A percentile compares a stretch with the other conserved stretches of the same genome.
Evolutionary conservation across 2,888 invertebrate species (phyloP).

Genomic region (Calliphora vomitoria): DNA sequence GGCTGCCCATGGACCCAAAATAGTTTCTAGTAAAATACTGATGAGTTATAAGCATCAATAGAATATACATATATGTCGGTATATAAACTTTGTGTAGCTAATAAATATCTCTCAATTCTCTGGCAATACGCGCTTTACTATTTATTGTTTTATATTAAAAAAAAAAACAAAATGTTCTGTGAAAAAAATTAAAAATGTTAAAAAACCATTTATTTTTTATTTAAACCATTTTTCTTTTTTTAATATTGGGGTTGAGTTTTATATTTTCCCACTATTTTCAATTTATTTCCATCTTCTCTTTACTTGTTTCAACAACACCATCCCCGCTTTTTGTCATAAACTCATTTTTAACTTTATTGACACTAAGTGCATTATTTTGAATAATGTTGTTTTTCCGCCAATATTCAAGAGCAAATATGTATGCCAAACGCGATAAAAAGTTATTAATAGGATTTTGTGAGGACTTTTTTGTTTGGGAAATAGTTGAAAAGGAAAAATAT

Average conservation of each 20-base stretch:
- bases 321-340: background rate
- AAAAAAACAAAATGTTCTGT: no score
- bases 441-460: conserved; percentile 11
- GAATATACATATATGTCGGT: no score
- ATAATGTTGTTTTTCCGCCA: conserved; percentile 21
- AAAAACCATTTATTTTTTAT: no score
- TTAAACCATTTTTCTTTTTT: background rate
- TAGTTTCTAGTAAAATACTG: no score
- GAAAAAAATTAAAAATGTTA: no score
- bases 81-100: no score
- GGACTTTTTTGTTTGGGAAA: background rate
- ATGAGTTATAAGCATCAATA: no score
- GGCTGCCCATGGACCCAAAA: no score
- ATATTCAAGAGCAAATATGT: conserved; percentile 20
- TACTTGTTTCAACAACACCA: background rate
- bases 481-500: background rate
- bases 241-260: background rate
- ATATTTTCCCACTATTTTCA: background rate
- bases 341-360: background rate
- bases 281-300: background rate
- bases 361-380: conserved; percentile 22
- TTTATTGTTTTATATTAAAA: no score
- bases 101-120: no score
- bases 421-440: conserved; percentile 12
- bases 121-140: no score